Evolutionary conservation across 2,888 invertebrate genomes (phyloP), one percentile per base, ranked within the genome.

Genomic region (Eupithecia insigniata): DNA sequence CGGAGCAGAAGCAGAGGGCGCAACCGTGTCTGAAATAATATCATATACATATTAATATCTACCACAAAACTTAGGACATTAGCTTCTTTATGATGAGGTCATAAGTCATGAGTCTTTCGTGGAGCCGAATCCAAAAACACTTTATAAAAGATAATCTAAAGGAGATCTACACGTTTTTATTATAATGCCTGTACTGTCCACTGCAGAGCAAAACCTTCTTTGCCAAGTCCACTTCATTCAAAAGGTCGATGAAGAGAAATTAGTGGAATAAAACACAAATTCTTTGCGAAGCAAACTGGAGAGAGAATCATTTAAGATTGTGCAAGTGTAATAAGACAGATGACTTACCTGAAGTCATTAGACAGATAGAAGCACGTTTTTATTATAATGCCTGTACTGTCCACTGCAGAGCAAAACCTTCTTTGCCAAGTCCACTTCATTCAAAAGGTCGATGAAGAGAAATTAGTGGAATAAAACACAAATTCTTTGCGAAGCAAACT

Each of bases 1-100:
- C 99, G 95, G 98, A 97, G 90, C 99, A 99, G 97, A 99, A 99
- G 91, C 99, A 99, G 70, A 96, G 95, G 69, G 99, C 97, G 90
- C 99, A 99, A 61, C 99, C 99, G 80, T 97, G 96, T 78, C 94
- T 94, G 85, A 18, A 58, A 65, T 55, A 30, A 58, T 22, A 51
- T 22, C 16, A 30, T 18, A 14, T 30, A 8, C n/a, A 18, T 58
- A 22, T 22, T 10, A 22, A 12, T 51, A 10, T n/a, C 22, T n/a
- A 51, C 22, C 8, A 22, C 12, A 22, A 55, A 55, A 14, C 26
- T 22, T n/a, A 46, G 8, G n/a, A n/a, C 2, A 46, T 46, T 46
- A 10, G 10, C 10, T 3, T 46, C 22, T 46, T 46, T 10, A 46
- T 10, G 22, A 8, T 46, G 46, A 46, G 46, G 22, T 46, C n/a